Conservation (phyloP, 2,113 vertebrate genomes). For the Nanger granti region DNA sequence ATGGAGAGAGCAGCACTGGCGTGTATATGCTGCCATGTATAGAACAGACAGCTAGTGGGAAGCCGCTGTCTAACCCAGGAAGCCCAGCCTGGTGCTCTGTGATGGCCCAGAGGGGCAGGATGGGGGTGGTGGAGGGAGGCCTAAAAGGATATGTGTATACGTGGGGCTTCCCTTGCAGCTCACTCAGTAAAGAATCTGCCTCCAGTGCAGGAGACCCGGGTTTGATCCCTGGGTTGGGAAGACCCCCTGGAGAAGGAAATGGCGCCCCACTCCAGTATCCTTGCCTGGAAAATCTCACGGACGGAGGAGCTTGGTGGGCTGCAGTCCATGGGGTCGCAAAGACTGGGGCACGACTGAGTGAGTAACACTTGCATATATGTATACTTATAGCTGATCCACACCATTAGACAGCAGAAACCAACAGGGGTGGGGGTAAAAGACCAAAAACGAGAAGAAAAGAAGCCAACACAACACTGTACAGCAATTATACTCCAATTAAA, state of each 20-base stretch:
- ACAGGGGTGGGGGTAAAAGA: neutral
- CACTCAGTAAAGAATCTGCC: too few relatives aligned
- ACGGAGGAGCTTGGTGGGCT: too few relatives aligned
- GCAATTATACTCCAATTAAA: neutral
- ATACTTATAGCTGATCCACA: neutral
- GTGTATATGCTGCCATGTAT: neutral
- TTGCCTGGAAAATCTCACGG: too few relatives aligned
- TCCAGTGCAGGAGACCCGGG: too few relatives aligned
- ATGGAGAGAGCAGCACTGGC: fast-evolving
- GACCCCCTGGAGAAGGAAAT: too few relatives aligned
- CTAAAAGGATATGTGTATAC: neutral
- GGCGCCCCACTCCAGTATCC: too few relatives aligned
- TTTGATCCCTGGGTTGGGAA: too few relatives aligned
- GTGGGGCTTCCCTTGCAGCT: too few relatives aligned
- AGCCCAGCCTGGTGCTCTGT: neutral
- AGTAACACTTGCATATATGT: neutral
- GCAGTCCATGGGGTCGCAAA: too few relatives aligned
- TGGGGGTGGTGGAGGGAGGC: neutral
- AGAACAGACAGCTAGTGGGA: neutral
- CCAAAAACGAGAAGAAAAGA: neutral
- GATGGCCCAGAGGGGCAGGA: neutral
- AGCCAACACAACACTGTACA: neutral
- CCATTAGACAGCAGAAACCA: neutral
- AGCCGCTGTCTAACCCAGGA: neutral
- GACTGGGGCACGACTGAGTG: too few relatives aligned